A percentile compares a stretch with the other conserved stretches of the same genome.
Evolutionary conservation across 92 coral and sea anemone genomes (phyloP).

Genomic region (Siderastrea siderea): DNA sequence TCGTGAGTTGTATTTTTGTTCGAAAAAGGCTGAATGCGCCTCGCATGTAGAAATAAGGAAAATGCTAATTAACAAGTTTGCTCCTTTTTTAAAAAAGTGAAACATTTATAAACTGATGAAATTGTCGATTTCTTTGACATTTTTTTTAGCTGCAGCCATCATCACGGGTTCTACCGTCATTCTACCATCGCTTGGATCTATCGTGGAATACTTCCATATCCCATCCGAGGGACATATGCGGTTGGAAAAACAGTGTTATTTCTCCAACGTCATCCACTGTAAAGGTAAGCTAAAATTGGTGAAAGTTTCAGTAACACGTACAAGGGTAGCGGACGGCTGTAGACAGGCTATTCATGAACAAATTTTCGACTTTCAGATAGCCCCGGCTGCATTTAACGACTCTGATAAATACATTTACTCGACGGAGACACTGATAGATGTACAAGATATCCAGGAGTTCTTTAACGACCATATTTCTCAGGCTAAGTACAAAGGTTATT

Average conservation of each 20-base stretch:
- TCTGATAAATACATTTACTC: slow-evolving; percentile 38
- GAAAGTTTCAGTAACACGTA: too few relatives aligned
- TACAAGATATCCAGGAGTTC: slow-evolving; percentile 54
- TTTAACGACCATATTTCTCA: slow-evolving; percentile 40
- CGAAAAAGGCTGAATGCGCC: too few relatives aligned
- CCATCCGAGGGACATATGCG: slow-evolving; percentile 47
- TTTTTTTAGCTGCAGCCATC: slow-evolving; percentile 2
- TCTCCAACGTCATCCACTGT: slow-evolving; percentile 55
- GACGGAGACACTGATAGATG: slow-evolving; percentile 44
- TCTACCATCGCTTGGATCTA: slow-evolving; percentile 69
- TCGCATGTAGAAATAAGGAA: too few relatives aligned
- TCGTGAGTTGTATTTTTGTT: too few relatives aligned
- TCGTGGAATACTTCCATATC: slow-evolving; percentile 34
- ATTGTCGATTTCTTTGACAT: background rate
- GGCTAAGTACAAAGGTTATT: slow-evolving; percentile 43
- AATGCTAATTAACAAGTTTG: too few relatives aligned
- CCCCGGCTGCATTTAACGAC: slow-evolving; percentile 64
- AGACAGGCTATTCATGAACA: too few relatives aligned
- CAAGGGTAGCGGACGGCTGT: too few relatives aligned
- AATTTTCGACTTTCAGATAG: slow-evolving; percentile 38
- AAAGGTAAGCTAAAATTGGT: slow-evolving; percentile 29
- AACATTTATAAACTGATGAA: background rate
- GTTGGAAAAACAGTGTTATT: slow-evolving; percentile 12
- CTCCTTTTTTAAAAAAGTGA: too few relatives aligned
- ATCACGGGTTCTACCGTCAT: background rate